Conservation (phyloP, 2,888 invertebrate genomes). For the Macropis europaea region DNA sequence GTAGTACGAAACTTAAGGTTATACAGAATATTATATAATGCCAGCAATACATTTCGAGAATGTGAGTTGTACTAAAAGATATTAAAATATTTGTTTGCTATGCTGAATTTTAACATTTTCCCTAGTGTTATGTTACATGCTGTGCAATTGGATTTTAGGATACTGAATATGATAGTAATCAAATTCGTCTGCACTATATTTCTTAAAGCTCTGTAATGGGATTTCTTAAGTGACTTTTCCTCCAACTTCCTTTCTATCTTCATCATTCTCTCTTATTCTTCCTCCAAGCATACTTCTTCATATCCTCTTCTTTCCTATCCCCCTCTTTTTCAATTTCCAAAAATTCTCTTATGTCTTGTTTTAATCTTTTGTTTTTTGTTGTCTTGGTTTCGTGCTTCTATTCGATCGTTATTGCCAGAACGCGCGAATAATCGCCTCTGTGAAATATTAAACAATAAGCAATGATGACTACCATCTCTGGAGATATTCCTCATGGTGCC, state of each 20-base stretch:
- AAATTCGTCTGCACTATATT: too few species aligned
- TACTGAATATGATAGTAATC: too few species aligned
- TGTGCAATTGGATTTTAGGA: too few species aligned
- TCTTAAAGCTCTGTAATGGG: too few species aligned
- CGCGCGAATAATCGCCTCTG: conserved; percentile 40
- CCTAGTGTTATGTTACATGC: too few species aligned
- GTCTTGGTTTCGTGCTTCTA: conserved; percentile 21
- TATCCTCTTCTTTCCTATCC: conserved; percentile 16
- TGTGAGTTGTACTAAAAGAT: too few species aligned
- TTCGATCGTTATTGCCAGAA: conserved; percentile 19
- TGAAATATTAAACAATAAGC: conserved; percentile 61
- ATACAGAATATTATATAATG: too few species aligned
- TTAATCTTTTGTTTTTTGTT: conserved; percentile 4
- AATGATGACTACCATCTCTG: conserved; percentile 18
- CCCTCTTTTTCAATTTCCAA: conserved; percentile 14
- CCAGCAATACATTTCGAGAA: too few species aligned
- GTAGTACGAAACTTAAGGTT: too few species aligned
- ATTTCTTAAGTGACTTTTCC: conserved; percentile 68
- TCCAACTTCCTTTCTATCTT: conserved; percentile 28
- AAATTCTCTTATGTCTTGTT: conserved; percentile 7
- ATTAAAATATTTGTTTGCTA: too few species aligned
- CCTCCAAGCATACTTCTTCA: conserved; percentile 14
- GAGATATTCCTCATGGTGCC: conserved; percentile 31
- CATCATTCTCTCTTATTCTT: conserved; percentile 22
- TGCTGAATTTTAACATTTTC: too few species aligned